Evolutionary conservation across 2,797 vertebrate genomes (phyloP).

Genomic region (Argya squamiceps): DNA sequence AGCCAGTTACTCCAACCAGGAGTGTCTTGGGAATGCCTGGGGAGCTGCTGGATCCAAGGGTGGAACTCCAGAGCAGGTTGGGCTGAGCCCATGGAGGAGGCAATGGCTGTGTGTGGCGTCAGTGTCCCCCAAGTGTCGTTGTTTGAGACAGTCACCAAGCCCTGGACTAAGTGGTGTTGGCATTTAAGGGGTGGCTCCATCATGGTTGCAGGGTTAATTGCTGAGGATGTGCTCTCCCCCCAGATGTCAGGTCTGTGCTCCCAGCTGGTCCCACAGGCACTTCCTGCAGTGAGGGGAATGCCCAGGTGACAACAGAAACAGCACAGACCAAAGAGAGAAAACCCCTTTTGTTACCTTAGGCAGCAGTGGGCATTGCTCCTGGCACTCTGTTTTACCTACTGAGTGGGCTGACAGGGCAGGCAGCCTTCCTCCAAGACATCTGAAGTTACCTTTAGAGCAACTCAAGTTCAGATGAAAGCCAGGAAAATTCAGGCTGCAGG

Average conservation of each 20-base stretch:
- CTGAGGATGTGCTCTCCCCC: neutral
- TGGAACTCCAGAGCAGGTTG: neutral
- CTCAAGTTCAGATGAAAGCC: neutral
- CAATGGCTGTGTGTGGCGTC: neutral
- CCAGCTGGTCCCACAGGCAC: neutral
- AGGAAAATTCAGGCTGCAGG: neutral
- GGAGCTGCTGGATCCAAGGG: neutral
- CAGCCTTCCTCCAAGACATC: neutral
- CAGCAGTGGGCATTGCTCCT: neutral
- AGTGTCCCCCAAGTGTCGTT: no score
- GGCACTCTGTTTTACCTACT: neutral
- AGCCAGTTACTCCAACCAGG: neutral
- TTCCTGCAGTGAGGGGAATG: neutral
- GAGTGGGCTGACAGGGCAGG: neutral
- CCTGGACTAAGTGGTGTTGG: fast-evolving
- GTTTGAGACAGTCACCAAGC: neutral
- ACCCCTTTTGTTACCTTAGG: neutral
- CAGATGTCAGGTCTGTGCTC: neutral
- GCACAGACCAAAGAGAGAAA: neutral
- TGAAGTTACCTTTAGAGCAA: neutral
- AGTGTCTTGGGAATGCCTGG: neutral
- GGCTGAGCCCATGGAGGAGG: neutral
- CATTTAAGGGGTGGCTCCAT: neutral
- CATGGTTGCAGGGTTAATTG: neutral
- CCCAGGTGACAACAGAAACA: neutral